Evolutionary conservation across 2,797 vertebrate genomes (phyloP).

Genomic region (Rhinogobio ventralis): DNA sequence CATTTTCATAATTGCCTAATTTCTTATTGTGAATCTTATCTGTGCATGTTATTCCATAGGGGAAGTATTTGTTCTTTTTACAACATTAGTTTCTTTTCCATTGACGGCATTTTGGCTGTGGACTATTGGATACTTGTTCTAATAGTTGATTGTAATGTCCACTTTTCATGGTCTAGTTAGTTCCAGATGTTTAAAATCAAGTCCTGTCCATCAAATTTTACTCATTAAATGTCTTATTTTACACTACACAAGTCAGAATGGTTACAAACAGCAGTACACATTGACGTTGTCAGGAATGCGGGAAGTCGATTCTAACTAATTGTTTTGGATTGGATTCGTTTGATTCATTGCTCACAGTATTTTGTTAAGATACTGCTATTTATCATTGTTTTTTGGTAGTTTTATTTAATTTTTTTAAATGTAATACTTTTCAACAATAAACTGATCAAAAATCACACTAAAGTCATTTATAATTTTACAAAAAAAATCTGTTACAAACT

Average conservation of each 20-base stretch:
- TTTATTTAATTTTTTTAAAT: too few species aligned
- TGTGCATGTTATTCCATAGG: background rate
- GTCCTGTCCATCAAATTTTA: background rate
- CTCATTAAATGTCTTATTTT: slow-evolving; percentile 4
- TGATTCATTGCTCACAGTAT: background rate
- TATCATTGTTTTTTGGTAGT: too few species aligned
- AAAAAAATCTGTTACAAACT: too few species aligned
- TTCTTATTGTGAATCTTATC: background rate
- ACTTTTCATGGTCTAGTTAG: background rate
- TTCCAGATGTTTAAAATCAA: background rate
- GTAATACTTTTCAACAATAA: background rate
- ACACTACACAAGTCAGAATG: background rate
- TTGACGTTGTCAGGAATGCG: background rate
- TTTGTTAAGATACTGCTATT: background rate
- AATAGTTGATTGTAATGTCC: background rate
- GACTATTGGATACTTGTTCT: background rate
- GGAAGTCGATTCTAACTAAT: background rate
- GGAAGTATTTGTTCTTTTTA: background rate
- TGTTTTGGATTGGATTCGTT: background rate
- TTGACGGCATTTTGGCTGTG: background rate
- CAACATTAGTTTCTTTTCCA: background rate
- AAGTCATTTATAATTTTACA: background rate
- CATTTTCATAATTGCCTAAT: background rate
- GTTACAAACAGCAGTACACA: background rate
- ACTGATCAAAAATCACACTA: background rate